Evolutionary conservation across 1,140 invertebrate species (phyloP).

Genomic region (Drosophila orena): DNA sequence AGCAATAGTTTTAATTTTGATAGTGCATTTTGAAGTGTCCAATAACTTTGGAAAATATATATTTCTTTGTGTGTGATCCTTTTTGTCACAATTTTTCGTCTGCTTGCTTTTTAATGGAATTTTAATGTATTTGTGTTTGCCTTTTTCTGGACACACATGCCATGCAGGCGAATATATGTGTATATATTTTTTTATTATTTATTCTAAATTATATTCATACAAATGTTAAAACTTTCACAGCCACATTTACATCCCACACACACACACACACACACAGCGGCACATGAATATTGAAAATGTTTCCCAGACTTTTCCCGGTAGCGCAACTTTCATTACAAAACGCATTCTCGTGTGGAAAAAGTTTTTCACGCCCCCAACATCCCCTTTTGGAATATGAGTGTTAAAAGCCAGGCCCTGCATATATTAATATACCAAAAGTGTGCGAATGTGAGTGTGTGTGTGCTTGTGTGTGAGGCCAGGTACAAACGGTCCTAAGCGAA

Average conservation of each 20-base stretch:
- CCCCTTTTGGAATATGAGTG: constrained; percentile 48
- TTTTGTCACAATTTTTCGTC: constrained; percentile 25
- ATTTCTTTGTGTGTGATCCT: background rate
- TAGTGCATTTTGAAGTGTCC: background rate
- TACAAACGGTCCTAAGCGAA: constrained; percentile 12
- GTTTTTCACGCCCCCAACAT: constrained; percentile 46
- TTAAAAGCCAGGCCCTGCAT: constrained; percentile 81
- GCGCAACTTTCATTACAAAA: constrained; percentile 75
- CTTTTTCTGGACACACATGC: constrained; percentile 25
- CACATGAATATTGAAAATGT: constrained; percentile 80
- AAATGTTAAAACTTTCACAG: constrained; percentile 77
- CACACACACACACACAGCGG: constrained; percentile 19
- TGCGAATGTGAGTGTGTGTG: constrained; percentile 11
- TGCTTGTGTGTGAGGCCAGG: constrained; percentile 24
- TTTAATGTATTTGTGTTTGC: constrained; percentile 74
- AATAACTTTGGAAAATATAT: background rate
- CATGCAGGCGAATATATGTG: constrained; percentile 9
- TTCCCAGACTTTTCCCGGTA: constrained; percentile 33
- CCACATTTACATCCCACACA: constrained; percentile 67
- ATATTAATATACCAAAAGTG: constrained; percentile 80
- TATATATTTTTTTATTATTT: constrained; percentile 43
- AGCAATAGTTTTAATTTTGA: background rate
- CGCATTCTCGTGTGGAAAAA: constrained; percentile 73
- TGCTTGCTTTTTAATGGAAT: constrained; percentile 74
- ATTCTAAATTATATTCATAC: constrained; percentile 83